Evolutionary conservation across 2,888 invertebrate genomes (phyloP), one percentile per base, ranked within the genome.

Genomic region (Herminia tarsipennalis): DNA sequence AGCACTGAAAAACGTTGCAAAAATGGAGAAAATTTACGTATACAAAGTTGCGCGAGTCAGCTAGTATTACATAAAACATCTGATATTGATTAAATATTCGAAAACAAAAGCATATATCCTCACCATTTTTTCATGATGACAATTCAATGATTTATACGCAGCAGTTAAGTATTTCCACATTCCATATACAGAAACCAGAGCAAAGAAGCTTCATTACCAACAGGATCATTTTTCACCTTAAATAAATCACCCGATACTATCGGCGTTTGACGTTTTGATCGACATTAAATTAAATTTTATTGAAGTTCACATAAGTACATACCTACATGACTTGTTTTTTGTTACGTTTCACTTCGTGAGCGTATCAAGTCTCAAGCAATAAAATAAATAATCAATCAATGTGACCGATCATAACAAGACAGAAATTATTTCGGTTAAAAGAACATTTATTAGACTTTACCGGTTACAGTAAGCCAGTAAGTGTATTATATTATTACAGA

Each of bases 351-450:
- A 29, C 40, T 34, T 40, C 37, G 24, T 48, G 20, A 35, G 42
- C 36, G 36, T 52, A 57, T 56, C 49, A 50, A 61, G 59, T 70
- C 69, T 69, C 49, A 54, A 56, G 60, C 53, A 66, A 68, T 77
- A 73, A 73, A 73, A 71, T 74, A 66, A 67, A 70, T 73, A 70
- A 78, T 77, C 66, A 73, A 73, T 74, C 73, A 80, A 35, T 60
- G 32, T 46, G 48, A 51, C 56, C 45, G 54, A 44, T 29, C 45
- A 32, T 60, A 56, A 49, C 32, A 40, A 66, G 56, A 42, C 10
- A 38, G 35, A 40, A 51, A 46, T 59, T 51, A 53, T 58, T 46
- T 38, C 22, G 40, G 40, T 41, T 35, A 35, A 54, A 32, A 22
- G 4, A 44, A 47, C 44, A 51, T 53, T 57, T 41, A 44, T 37